Percentiles rank a stretch among this genome's conserved stretches.
These are phyloP conservation scores for Busseola fusca DNA, from an alignment of 2,888 invertebrate genomes.

Conservation along the genomic window DNA sequence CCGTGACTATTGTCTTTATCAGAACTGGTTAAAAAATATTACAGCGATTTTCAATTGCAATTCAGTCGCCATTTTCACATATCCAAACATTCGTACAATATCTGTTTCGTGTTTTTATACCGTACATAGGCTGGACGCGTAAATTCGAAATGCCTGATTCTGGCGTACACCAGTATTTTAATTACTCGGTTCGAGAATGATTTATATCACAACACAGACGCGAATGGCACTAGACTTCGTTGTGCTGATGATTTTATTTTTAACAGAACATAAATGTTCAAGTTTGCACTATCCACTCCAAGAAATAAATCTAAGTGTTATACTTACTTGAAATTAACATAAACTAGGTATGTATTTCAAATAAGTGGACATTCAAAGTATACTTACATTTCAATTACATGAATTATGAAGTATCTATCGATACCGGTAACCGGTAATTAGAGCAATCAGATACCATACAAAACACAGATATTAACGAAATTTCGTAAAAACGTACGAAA, in stretches of 20 bases:
- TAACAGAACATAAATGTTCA: constrained; percentile 8
- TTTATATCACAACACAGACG: constrained; percentile 79
- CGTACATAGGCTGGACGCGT: constrained; percentile 67
- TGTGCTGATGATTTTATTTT: constrained; percentile 62
- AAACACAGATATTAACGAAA: constrained; percentile 45
- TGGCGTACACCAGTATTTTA: constrained; percentile 86
- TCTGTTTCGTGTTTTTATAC: constrained; percentile 63
- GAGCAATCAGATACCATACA: constrained; percentile 52
- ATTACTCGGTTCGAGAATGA: constrained; percentile 88
- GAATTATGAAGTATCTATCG: constrained; percentile 33
- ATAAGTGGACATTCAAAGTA: constrained; percentile 13
- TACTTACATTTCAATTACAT: constrained; percentile 15
- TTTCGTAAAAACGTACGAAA: constrained; percentile 78
- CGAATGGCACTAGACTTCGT: constrained; percentile 62
- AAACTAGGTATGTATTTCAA: constrained; percentile 20
- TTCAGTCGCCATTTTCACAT: constrained; percentile 62
- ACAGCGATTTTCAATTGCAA: constrained; percentile 63
- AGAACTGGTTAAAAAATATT: constrained; percentile 40
- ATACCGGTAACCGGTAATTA: constrained; percentile 45
- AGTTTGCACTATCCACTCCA: not conserved
- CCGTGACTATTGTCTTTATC: constrained; percentile 45
- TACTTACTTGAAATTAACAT: constrained; percentile 10
- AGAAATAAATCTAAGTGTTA: constrained; percentile 28
- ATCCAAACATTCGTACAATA: constrained; percentile 58
- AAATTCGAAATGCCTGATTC: constrained; percentile 85